A percentile compares a stretch with the other conserved stretches of the same genome.
Evolutionary conservation across 2,113 vertebrate genomes (phyloP).

Genomic region (Cottus gobio): DNA sequence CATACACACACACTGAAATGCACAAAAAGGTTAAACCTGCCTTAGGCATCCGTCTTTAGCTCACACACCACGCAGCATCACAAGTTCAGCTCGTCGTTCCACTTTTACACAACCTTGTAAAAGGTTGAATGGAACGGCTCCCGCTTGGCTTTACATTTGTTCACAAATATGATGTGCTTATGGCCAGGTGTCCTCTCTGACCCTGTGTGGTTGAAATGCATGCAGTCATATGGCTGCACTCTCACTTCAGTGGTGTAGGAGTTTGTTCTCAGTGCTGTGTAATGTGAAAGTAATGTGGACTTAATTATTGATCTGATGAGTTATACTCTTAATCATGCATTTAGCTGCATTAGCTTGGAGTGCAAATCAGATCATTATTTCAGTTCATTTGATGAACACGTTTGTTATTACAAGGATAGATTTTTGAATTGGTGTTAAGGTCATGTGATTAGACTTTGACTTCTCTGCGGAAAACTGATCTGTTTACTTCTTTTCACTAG

Average conservation of each 20-base stretch:
- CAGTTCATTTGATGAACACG: neutral
- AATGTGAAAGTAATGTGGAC: neutral
- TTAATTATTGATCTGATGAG: neutral
- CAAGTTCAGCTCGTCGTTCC: neutral
- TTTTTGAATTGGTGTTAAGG: neutral
- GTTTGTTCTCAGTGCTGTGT: neutral
- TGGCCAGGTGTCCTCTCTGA: neutral
- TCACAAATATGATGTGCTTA: neutral
- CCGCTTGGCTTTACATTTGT: neutral
- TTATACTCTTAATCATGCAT: neutral
- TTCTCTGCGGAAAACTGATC: neutral
- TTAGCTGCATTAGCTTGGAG: neutral
- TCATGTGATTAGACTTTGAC: neutral
- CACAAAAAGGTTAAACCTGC: constrained; percentile 6
- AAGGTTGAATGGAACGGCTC: neutral
- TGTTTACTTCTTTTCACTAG: neutral
- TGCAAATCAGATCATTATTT: neutral
- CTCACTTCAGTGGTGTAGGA: neutral
- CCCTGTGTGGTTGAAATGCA: constrained; percentile 4
- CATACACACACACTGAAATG: neutral
- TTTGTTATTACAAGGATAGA: neutral
- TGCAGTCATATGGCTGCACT: neutral
- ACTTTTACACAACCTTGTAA: constrained; percentile 13
- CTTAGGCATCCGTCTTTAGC: constrained; percentile 18
- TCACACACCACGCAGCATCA: constrained; percentile 17